Evolutionary conservation across 2,888 invertebrate species (phyloP).

Genomic region (Auanema freiburgensis): DNA sequence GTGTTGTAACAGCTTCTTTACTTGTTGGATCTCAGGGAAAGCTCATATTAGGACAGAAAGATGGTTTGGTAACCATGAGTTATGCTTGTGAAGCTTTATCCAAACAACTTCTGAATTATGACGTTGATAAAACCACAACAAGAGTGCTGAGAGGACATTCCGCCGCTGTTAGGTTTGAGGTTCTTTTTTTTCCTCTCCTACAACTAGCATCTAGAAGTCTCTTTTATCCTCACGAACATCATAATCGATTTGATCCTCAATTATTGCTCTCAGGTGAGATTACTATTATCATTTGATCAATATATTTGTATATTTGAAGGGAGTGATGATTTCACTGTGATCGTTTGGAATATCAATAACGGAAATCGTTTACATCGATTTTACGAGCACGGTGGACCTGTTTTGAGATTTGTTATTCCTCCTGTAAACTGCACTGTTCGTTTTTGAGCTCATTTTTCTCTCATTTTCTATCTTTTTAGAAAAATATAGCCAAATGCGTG

Average conservation of each 20-base stretch:
- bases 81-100: slow-evolving; percentile 93
- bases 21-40: slow-evolving; percentile 90
- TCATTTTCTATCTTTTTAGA: slow-evolving; percentile 25
- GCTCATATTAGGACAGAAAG: slow-evolving; percentile 88
- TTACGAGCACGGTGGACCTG: slow-evolving; percentile 96
- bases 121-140: slow-evolving; percentile 25
- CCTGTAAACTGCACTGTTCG: slow-evolving; percentile 77
- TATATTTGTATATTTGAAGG: slow-evolving; percentile 73
- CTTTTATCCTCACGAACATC: slow-evolving; percentile 89
- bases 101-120: slow-evolving; percentile 76
- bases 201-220: slow-evolving; percentile 87
- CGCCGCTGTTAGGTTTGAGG: slow-evolving; percentile 29
- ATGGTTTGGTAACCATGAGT: slow-evolving; percentile 92
- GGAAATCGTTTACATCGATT: slow-evolving; percentile 81
- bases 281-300: neutral
- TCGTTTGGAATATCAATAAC: slow-evolving; percentile 60
- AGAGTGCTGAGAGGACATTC: slow-evolving; percentile 34
- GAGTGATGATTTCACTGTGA: slow-evolving; percentile 92
- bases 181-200: neutral
- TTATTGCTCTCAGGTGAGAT: slow-evolving; percentile 52
- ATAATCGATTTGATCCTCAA: slow-evolving; percentile 70
- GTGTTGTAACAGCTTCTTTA: slow-evolving; percentile 72
- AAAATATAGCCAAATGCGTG: slow-evolving; percentile 42
- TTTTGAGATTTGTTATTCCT: slow-evolving; percentile 88
- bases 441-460: slow-evolving; percentile 23